Evolutionary conservation across 2,113 vertebrate species (phyloP).

Genomic region (Procavia capensis): DNA sequence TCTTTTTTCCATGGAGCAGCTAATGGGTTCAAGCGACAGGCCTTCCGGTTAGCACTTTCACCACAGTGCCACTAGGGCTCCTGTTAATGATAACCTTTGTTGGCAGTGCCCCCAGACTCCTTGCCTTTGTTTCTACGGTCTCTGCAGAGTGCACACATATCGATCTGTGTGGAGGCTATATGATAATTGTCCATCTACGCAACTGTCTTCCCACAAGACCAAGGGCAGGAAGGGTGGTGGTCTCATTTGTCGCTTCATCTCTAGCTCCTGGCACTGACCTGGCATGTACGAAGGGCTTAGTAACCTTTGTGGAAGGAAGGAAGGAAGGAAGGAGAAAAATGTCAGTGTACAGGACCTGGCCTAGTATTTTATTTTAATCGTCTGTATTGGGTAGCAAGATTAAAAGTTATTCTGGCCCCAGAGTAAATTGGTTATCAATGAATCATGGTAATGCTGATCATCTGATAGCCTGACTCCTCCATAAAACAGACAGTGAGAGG

Average conservation of each 20-base stretch:
- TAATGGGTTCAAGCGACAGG: no score
- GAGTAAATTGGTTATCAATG: slow-evolving; percentile 50
- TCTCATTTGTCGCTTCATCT: background rate
- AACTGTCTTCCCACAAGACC: background rate
- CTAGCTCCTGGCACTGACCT: background rate
- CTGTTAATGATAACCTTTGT: background rate
- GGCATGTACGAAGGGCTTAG: background rate
- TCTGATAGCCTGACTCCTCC: background rate
- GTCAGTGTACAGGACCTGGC: background rate
- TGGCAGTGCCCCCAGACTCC: background rate
- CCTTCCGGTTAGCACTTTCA: no score
- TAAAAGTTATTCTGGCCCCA: slow-evolving; percentile 54
- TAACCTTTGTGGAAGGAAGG: background rate
- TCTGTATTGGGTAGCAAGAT: slow-evolving; percentile 9
- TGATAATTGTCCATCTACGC: background rate
- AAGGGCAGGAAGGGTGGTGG: background rate
- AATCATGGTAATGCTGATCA: background rate
- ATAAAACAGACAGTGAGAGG: slow-evolving; percentile 9
- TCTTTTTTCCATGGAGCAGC: no score
- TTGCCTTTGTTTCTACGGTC: background rate
- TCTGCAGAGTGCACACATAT: background rate
- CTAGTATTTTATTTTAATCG: slow-evolving; percentile 64
- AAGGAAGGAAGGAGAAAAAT: slow-evolving; percentile 37
- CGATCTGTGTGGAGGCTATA: background rate
- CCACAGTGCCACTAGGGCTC: no score